Evolutionary conservation across 2,797 vertebrate species (phyloP).

Genomic region (Anabas testudineus): DNA sequence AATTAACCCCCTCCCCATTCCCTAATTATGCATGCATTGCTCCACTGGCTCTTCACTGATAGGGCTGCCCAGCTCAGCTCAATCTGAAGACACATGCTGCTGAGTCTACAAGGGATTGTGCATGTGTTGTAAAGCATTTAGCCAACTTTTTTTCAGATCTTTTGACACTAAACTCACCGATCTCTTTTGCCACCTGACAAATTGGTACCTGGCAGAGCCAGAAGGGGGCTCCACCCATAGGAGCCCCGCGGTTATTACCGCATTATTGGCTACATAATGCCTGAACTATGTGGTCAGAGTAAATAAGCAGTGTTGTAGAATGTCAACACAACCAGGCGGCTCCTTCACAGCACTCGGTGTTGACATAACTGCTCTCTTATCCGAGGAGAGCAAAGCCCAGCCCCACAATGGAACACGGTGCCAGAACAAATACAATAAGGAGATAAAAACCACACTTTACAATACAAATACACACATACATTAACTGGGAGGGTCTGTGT

Average conservation of each 20-base stretch:
- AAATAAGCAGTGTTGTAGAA: constrained; percentile 80
- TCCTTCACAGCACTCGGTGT: constrained; percentile 80
- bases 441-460: constrained; percentile 61
- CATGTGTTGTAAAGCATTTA: constrained; percentile 42
- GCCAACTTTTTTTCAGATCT: constrained; percentile 31
- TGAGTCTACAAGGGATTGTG: constrained; percentile 38
- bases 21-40: constrained; percentile 77
- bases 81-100: constrained; percentile 73
- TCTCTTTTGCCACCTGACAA: constrained; percentile 22
- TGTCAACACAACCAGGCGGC: constrained; percentile 78
- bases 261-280: constrained; percentile 64
- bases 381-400: constrained; percentile 74
- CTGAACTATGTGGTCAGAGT: constrained; percentile 76
- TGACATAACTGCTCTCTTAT: constrained; percentile 85
- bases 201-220: constrained; percentile 50
- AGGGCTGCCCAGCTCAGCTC: constrained; percentile 63
- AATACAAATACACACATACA: constrained; percentile 19
- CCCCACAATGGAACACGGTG: constrained; percentile 71
- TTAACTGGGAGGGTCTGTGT: constrained; percentile 54
- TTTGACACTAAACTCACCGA: constrained; percentile 30
- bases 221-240: constrained; percentile 63
- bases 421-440: constrained; percentile 81
- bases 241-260: constrained; percentile 62
- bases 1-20: constrained; percentile 73
- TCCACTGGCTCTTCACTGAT: constrained; percentile 72